phyloP scores from a whole-genome alignment of 2,113 vertebrate species.

The Eulemur rufifrons region DNA sequence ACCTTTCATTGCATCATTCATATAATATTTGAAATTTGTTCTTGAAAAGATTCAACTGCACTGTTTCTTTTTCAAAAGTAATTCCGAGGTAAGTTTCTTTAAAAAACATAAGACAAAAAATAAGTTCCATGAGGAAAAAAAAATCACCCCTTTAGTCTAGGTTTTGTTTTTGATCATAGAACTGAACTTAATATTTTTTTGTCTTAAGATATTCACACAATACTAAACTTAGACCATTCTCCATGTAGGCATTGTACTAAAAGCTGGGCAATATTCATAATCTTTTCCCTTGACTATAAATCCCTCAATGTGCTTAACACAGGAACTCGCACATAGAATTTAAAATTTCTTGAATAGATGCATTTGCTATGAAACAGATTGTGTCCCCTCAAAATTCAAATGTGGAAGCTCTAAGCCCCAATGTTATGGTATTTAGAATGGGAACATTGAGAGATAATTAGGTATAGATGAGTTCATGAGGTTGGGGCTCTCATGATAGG shows the following conservation, averaged over 20 bases:
- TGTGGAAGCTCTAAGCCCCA: background rate
- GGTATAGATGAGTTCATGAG: background rate
- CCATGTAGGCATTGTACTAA: background rate
- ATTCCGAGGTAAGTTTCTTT: background rate
- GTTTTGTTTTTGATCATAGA: background rate
- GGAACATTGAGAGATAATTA: background rate
- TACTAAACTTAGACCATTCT: background rate
- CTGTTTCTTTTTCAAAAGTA: background rate
- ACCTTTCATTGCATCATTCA: background rate
- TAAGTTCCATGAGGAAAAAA: background rate
- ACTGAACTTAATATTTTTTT: background rate
- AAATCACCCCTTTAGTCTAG: background rate
- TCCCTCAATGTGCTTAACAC: background rate
- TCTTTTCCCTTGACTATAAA: background rate
- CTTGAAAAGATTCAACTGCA: background rate
- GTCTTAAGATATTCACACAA: background rate
- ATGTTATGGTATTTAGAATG: background rate
- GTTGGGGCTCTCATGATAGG: fast-evolving
- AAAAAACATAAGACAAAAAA: background rate
- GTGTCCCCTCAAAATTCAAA: background rate
- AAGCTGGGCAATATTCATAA: background rate
- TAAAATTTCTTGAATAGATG: background rate
- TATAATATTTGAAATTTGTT: background rate
- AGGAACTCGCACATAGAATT: background rate
- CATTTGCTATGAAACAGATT: background rate